phyloP scores from a whole-genome alignment of 2,113 vertebrate species.

The Terrapene triunguis region DNA sequence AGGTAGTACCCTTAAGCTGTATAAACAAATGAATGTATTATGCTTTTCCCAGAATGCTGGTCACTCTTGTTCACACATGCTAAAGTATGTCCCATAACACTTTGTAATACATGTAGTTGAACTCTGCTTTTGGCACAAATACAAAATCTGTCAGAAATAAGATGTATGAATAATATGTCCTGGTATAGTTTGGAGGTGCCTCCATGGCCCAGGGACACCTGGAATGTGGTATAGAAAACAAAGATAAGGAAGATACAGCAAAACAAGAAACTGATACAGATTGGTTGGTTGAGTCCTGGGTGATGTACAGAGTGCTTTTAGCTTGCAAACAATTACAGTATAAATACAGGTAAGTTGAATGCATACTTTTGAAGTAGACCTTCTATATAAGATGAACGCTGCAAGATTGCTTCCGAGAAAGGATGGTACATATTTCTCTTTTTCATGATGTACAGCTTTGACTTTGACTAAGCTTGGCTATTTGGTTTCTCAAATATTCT shows the following conservation, averaged over 20 bases:
- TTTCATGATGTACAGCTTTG: neutral
- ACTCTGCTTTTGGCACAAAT: neutral
- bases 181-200: neutral
- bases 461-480: neutral
- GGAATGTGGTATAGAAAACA: neutral
- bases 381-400: neutral
- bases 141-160: neutral
- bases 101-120: neutral
- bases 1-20: neutral
- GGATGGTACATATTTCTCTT: neutral
- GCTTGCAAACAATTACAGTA: neutral
- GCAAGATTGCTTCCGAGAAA: neutral
- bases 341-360: neutral
- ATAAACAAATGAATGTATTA: neutral
- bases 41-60: neutral
- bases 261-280: neutral
- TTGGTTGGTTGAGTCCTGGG: neutral
- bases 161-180: neutral
- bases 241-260: neutral
- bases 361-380: neutral
- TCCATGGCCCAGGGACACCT: neutral
- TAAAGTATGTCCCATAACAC: neutral
- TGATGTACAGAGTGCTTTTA: neutral
- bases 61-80: neutral
- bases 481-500: neutral